Evolutionary conservation across 2,888 invertebrate genomes (phyloP), one percentile per base, ranked within the genome.

Genomic region (Cyclophora albipunctata): DNA sequence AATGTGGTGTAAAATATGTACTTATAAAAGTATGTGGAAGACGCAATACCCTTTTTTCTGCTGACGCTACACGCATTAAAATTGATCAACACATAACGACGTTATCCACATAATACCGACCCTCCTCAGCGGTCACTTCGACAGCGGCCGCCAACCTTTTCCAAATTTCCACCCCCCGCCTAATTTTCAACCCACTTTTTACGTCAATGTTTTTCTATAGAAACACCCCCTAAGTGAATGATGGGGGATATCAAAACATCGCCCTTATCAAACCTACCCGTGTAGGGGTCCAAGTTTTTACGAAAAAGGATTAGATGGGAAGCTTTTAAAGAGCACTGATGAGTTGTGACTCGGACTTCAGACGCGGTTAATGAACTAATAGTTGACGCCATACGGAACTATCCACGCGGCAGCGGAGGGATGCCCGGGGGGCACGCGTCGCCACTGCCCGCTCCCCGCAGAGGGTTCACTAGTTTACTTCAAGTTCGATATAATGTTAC

Each of bases 171-270:
- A 61, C 68, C 70, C 62, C 59, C 67, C 69, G 77, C 75, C 73
- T 73, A 73, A 79, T 79, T 79, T 80, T 70, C 81, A 80, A 75
- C 82, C 86, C 84, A 81, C 79, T 88, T 88, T 88, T 88, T 87
- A 86, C 85, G 80, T 83, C 85, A 86, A 85, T 88, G 88, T 88
- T 88, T 88, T 87, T 87, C 87, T 86, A 88, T 86, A 86, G 83
- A 69, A 69, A 64, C 65, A 71, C 72, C 75, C 74, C 73, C 69
- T 78, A 81, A 82, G 81, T 82, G 81, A 84, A 81, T 81, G 81
- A 81, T 81, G 84, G 80, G 81, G 77, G 76, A 74, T 87, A 85
- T 87, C 85, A 82, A 83, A 87, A 86, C 81, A 87, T 86, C 84
- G 80, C 84, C 80, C 80, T 75, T 84, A 85, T 83, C 82, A 77